Conservation (phyloP, 2,797 vertebrate genomes). For the Eulemur coronatus region DNA sequence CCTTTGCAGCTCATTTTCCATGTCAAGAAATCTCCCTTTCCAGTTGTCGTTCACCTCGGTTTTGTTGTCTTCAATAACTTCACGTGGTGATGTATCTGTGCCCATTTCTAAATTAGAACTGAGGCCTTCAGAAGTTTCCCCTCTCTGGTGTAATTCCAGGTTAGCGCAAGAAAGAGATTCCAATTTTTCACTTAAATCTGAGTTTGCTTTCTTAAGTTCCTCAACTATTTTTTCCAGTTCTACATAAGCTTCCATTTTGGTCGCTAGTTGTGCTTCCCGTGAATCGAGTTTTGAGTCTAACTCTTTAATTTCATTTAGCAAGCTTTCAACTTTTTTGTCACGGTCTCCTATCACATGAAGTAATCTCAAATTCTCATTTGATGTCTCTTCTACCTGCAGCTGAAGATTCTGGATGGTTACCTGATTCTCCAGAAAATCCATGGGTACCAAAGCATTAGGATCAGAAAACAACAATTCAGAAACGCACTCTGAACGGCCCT, state of each 20-base stretch:
- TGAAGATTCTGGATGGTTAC: conserved; percentile 59
- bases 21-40: conserved; percentile 87
- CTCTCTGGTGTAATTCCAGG: conserved; percentile 74
- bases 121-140: conserved; percentile 76
- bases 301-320: conserved; percentile 79
- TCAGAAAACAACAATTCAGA: conserved; percentile 52
- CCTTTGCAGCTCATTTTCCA: conserved; percentile 86
- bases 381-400: conserved; percentile 65
- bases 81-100: conserved; percentile 79
- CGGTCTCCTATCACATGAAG: conserved; percentile 59
- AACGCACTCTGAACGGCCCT: neutral
- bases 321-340: conserved; percentile 73
- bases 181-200: conserved; percentile 76
- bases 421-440: conserved; percentile 60
- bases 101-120: conserved; percentile 83
- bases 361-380: conserved; percentile 70
- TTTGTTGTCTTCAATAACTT: conserved; percentile 81
- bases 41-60: conserved; percentile 84
- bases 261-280: conserved; percentile 82
- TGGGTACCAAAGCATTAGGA: neutral
- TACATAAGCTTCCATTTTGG: conserved; percentile 82
- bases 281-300: conserved; percentile 82
- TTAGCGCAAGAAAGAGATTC: conserved; percentile 77
- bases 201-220: conserved; percentile 82
- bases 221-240: conserved; percentile 83